phyloP scores from a whole-genome alignment of 2,797 vertebrate species.

The Enoplosus armatus region DNA sequence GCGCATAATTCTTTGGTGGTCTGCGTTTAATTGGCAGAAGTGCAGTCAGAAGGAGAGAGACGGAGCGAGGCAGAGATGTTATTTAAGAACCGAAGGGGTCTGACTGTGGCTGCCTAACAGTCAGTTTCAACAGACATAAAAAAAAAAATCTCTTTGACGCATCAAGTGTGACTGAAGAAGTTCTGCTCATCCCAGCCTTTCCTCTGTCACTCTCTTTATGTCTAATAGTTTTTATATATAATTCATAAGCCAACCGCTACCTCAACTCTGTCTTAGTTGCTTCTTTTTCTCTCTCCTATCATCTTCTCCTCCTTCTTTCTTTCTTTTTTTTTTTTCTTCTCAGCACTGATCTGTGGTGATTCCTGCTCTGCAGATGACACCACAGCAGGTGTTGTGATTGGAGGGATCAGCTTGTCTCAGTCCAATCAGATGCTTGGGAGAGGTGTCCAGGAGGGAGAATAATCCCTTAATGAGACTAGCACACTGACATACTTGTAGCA shows the following conservation, averaged over 20 bases:
- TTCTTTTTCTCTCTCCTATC: conserved; percentile 15
- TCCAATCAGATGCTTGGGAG: conserved; percentile 58
- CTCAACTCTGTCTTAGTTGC: conserved; percentile 27
- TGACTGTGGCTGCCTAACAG: conserved; percentile 58
- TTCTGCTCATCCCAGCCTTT: conserved; percentile 53
- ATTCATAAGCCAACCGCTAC: conserved; percentile 49
- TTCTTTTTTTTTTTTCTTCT: not conserved
- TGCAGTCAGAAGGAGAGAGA: conserved; percentile 22
- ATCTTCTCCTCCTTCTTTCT: not conserved
- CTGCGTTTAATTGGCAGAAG: conserved; percentile 54
- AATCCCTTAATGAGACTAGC: conserved; percentile 77
- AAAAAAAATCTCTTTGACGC: conserved; percentile 55
- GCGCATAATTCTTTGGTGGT: conserved; percentile 39
- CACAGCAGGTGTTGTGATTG: conserved; percentile 73
- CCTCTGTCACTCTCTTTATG: conserved; percentile 58
- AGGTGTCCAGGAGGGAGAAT: conserved; percentile 67
- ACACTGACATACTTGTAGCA: conserved; percentile 65
- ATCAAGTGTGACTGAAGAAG: conserved; percentile 60
- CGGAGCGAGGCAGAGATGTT: conserved; percentile 51
- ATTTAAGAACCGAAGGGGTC: conserved; percentile 58
- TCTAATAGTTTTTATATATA: conserved; percentile 61
- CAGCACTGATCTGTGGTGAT: conserved; percentile 39
- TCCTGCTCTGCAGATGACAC: conserved; percentile 69
- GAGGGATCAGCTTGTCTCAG: conserved; percentile 67
- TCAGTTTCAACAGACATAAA: too few species aligned